These are phyloP conservation scores for Hanleya hanleyi DNA, from an alignment of 2,888 invertebrate genomes.

Conservation along the genomic window DNA sequence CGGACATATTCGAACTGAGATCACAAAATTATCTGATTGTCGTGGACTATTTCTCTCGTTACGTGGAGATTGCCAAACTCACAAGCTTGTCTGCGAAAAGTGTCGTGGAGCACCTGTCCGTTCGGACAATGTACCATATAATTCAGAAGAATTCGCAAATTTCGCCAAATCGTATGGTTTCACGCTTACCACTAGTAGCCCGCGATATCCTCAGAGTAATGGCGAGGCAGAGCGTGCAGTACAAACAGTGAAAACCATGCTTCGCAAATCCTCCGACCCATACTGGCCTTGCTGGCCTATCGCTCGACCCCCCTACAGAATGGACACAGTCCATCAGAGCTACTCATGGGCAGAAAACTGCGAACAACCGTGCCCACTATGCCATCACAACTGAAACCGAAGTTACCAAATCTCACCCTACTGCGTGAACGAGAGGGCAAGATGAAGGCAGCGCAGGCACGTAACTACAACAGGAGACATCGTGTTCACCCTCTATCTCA, in stretches of 20 bases:
- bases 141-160: not conserved
- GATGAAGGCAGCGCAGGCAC: not conserved
- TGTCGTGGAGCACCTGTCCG: constrained; percentile 23
- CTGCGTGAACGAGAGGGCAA: not conserved
- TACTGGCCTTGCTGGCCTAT: constrained; percentile 48
- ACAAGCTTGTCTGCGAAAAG: not conserved
- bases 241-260: constrained; percentile 39
- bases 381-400: constrained; percentile 19
- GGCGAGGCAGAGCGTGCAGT: constrained; percentile 2
- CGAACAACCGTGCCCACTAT: constrained; percentile 39
- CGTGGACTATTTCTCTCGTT: constrained; percentile 26
- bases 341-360: constrained; percentile 52
- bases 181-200: too few species aligned
- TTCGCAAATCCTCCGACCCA: constrained; percentile 48
- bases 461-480: not conserved
- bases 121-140: constrained; percentile 36
- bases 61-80: constrained; percentile 17
- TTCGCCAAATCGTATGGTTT: too few species aligned
- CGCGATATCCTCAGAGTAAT: not conserved
- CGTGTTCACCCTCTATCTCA: not conserved
- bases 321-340: constrained; percentile 53
- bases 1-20: constrained; percentile 15
- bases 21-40: not conserved
- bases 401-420: constrained; percentile 3
- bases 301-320: constrained; percentile 45